These are phyloP conservation scores for Thera obeliscata DNA, from an alignment of 2,888 invertebrate species.

Conservation along the genomic window DNA sequence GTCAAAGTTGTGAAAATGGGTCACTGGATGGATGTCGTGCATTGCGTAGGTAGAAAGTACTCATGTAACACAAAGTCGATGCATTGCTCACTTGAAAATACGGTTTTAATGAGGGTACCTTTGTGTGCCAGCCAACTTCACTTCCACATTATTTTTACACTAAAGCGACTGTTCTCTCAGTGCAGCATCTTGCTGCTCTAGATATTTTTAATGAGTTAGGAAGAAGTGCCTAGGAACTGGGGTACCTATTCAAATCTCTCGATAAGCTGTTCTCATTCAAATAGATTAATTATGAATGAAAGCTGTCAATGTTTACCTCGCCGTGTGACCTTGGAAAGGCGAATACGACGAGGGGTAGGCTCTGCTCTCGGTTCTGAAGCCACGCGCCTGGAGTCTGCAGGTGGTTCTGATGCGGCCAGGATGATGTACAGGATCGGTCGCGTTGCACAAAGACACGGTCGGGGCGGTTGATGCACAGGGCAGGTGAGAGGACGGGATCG, in stretches of 20 bases:
- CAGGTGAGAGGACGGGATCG: slow-evolving; percentile 1
- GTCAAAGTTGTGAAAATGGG: slow-evolving; percentile 76
- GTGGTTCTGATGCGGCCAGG: slow-evolving; percentile 52
- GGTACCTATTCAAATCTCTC: neutral
- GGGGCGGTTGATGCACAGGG: neutral
- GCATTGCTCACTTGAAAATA: slow-evolving; percentile 56
- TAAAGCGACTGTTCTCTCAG: slow-evolving; percentile 30
- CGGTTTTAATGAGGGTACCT: slow-evolving; percentile 20
- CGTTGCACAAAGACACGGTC: slow-evolving; percentile 32
- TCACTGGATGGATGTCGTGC: slow-evolving; percentile 69
- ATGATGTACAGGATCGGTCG: slow-evolving; percentile 46
- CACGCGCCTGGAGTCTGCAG: slow-evolving; percentile 54
- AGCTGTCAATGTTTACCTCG: slow-evolving; percentile 67
- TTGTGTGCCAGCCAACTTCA: slow-evolving; percentile 33
- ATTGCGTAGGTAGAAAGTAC: slow-evolving; percentile 48
- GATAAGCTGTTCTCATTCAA: slow-evolving; percentile 23
- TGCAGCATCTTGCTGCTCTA: neutral
- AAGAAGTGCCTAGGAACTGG: no score
- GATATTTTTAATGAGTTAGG: neutral
- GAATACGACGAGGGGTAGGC: slow-evolving; percentile 51
- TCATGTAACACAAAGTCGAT: slow-evolving; percentile 61
- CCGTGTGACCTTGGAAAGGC: slow-evolving; percentile 67
- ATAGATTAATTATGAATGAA: slow-evolving; percentile 59
- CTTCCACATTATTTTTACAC: slow-evolving; percentile 37
- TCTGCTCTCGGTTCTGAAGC: slow-evolving; percentile 59